Conservation (phyloP, 2,888 invertebrate genomes). For the Eupithecia exiguata region DNA sequence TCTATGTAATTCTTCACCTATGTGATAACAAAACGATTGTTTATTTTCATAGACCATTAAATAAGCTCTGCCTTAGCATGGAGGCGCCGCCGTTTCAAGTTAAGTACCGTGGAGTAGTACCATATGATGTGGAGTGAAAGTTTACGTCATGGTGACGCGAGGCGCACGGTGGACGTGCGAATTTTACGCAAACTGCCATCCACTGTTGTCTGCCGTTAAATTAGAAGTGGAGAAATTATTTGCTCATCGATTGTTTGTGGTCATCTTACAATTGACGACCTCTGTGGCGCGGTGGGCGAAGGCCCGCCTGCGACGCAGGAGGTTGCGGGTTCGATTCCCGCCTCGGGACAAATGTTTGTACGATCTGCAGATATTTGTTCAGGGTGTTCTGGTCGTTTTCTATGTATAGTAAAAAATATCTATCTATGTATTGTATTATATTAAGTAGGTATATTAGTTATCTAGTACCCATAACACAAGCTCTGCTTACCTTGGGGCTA, state of each 20-base stretch:
- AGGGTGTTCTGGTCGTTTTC: too few species aligned
- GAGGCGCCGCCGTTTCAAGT: background rate
- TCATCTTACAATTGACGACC: constrained; percentile 17
- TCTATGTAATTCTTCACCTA: too few species aligned
- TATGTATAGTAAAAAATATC: too few species aligned
- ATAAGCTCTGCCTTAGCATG: background rate
- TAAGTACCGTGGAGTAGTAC: background rate
- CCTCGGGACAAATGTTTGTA: too few species aligned
- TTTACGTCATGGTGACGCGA: constrained; percentile 56
- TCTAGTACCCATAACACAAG: too few species aligned
- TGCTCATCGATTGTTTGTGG: constrained; percentile 34
- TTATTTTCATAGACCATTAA: constrained; percentile 4
- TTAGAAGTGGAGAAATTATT: constrained; percentile 48
- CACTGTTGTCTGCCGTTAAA: constrained; percentile 39
- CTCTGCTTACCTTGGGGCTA: too few species aligned
- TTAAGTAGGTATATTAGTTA: too few species aligned
- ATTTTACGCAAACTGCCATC: constrained; percentile 60
- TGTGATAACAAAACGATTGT: background rate
- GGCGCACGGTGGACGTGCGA: constrained; percentile 47
- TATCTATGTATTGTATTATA: too few species aligned
- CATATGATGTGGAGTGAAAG: constrained; percentile 55
- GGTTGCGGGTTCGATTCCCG: too few species aligned
- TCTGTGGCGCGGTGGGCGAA: too few species aligned
- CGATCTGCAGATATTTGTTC: too few species aligned
- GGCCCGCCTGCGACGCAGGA: too few species aligned